Conservation (phyloP, 2,888 invertebrate species). For the Drosophila silvestris region DNA sequence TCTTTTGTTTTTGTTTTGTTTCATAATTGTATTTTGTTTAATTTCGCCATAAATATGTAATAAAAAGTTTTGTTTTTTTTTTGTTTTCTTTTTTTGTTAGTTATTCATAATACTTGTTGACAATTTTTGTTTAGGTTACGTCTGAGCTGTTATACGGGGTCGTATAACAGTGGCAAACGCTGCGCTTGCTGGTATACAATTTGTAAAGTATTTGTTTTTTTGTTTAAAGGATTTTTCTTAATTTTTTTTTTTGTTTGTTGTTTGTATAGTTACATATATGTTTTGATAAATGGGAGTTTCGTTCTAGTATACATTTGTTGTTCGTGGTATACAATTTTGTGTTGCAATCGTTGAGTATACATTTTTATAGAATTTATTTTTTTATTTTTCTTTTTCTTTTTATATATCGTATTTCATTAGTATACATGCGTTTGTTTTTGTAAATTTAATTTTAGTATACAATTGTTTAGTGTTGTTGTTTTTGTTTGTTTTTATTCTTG, state of each 20-base stretch:
- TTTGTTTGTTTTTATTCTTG: conserved; percentile 25
- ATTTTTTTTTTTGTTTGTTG: conserved; percentile 13
- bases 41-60: conserved; percentile 58
- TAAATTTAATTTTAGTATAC: conserved; percentile 69
- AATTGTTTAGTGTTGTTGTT: conserved; percentile 52
- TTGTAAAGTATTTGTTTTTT: conserved; percentile 24
- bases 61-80: conserved; percentile 37
- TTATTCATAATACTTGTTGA: conserved; percentile 58
- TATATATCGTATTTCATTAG: conserved; percentile 56
- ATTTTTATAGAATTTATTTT: conserved; percentile 22
- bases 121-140: conserved; percentile 30
- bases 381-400: conserved; percentile 11
- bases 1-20: conserved; percentile 21
- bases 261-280: conserved; percentile 27
- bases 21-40: conserved; percentile 23
- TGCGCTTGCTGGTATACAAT: conserved; percentile 55
- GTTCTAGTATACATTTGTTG: conserved; percentile 62
- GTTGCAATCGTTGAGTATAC: conserved; percentile 41
- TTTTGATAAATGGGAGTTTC: conserved; percentile 59
- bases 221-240: conserved; percentile 3
- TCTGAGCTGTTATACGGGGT: conserved; percentile 41
- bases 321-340: conserved; percentile 41
- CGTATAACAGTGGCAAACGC: conserved; percentile 46
- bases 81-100: conserved; percentile 1
- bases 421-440: conserved; percentile 52